Conservation (phyloP, 1,140 invertebrate species). For the Drosophila erecta region DNA sequence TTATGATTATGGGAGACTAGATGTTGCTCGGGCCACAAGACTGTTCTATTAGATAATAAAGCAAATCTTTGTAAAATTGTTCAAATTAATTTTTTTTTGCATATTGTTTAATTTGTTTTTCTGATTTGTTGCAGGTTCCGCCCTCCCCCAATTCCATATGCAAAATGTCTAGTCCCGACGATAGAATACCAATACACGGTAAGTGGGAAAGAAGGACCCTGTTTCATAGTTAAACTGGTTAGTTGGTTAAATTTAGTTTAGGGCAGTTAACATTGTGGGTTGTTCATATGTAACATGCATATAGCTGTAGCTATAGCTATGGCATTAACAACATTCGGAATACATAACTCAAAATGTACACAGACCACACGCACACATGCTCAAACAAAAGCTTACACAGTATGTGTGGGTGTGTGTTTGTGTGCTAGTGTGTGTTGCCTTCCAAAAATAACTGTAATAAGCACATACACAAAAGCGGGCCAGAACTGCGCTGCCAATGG, state of each 20-base stretch:
- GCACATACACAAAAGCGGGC: conserved; percentile 45
- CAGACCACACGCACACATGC: conserved; percentile 23
- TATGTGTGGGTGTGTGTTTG: conserved; percentile 11
- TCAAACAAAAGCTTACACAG: conserved; percentile 61
- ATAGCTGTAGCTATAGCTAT: conserved; percentile 14
- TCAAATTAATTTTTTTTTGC: conserved; percentile 29
- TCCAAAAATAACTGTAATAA: conserved; percentile 78
- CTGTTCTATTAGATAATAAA: neutral
- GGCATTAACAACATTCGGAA: conserved; percentile 39
- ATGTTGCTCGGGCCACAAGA: neutral
- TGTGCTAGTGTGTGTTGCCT: conserved; percentile 41
- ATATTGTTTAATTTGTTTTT: conserved; percentile 55
- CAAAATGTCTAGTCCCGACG: conserved; percentile 84
- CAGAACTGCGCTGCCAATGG: conserved; percentile 45
- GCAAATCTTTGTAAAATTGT: conserved; percentile 18
- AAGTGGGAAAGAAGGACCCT: conserved; percentile 58
- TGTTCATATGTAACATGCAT: conserved; percentile 31
- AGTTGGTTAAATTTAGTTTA: conserved; percentile 5
- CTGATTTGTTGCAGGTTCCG: conserved; percentile 54
- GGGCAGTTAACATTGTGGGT: conserved; percentile 7
- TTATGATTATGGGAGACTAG: neutral
- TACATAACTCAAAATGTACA: conserved; percentile 50
- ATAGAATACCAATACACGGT: conserved; percentile 83
- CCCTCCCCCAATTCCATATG: conserved; percentile 64
- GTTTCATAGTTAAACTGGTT: conserved; percentile 16